phyloP scores from a whole-genome alignment of 2,797 vertebrate species.

The Halcyon chelicuti region DNA sequence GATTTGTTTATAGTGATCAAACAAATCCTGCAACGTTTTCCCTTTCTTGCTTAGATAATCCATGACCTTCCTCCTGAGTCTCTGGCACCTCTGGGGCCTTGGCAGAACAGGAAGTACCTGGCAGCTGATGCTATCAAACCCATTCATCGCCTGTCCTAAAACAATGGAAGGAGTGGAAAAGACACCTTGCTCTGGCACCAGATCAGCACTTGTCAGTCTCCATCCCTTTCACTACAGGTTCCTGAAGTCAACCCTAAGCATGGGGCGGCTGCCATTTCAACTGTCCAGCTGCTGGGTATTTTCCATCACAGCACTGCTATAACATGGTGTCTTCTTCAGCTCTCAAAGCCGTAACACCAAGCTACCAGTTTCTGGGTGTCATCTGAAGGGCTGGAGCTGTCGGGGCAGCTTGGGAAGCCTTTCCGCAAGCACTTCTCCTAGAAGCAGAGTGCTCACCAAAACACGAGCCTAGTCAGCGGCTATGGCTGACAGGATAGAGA shows the following conservation, averaged over 20 bases:
- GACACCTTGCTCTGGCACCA: not conserved
- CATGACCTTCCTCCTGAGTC: not conserved
- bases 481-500: accelerated
- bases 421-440: not conserved
- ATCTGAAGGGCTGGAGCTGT: not conserved
- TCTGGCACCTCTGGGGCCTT: not conserved
- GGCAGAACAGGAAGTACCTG: not conserved
- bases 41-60: not conserved
- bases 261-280: not conserved
- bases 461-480: not conserved
- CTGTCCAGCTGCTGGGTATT: not conserved
- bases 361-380: not conserved
- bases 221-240: not conserved
- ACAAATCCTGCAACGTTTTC: not conserved
- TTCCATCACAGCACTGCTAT: not conserved
- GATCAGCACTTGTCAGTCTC: not conserved
- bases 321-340: not conserved
- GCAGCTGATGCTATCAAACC: not conserved
- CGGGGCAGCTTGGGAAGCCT: not conserved
- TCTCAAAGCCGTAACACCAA: not conserved
- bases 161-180: not conserved
- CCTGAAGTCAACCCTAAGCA: not conserved
- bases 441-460: not conserved
- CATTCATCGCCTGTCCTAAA: not conserved
- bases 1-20: not conserved